Evolutionary conservation across 2,888 invertebrate species (phyloP).

Genomic region (Apotomis betuletana): DNA sequence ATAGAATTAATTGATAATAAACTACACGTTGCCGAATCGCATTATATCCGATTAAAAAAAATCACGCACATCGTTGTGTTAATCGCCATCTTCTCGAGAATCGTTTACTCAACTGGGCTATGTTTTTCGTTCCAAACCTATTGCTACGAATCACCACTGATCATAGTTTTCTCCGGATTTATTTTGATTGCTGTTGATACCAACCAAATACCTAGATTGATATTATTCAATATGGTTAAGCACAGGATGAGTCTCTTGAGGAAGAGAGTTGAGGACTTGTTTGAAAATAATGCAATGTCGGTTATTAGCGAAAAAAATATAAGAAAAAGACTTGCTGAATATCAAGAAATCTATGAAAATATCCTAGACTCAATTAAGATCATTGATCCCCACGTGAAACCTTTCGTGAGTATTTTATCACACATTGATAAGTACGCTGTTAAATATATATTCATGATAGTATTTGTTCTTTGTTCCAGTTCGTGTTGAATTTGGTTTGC

Average conservation of each 20-base stretch:
- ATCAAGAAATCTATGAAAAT: constrained; percentile 26
- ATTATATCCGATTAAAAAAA: constrained; percentile 24
- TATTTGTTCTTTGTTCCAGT: constrained; percentile 34
- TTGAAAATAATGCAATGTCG: constrained; percentile 5
- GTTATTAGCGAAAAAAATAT: constrained; percentile 14
- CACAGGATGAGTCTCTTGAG: constrained; percentile 34
- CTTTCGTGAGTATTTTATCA: constrained; percentile 34
- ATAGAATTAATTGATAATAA: constrained; percentile 35
- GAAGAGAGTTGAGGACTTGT: constrained; percentile 21
- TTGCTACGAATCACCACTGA: constrained; percentile 25
- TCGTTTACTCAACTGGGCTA: constrained; percentile 26
- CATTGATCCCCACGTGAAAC: constrained; percentile 22
- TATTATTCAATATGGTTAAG: constrained; percentile 28
- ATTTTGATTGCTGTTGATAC: constrained; percentile 36
- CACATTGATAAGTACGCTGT: background rate
- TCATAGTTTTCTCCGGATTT: constrained; percentile 17
- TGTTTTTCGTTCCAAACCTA: constrained; percentile 31
- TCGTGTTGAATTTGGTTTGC: constrained; percentile 37
- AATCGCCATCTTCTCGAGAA: constrained; percentile 22
- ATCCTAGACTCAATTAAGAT: constrained; percentile 24
- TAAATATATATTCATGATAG: background rate
- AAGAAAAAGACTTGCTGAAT: constrained; percentile 9
- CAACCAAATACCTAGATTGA: constrained; percentile 36
- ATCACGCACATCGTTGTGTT: constrained; percentile 9
- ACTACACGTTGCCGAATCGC: constrained; percentile 14